These are phyloP conservation scores for Melanotaenia parkinsoni DNA, from an alignment of 2,797 vertebrate species.

Conservation along the genomic window DNA sequence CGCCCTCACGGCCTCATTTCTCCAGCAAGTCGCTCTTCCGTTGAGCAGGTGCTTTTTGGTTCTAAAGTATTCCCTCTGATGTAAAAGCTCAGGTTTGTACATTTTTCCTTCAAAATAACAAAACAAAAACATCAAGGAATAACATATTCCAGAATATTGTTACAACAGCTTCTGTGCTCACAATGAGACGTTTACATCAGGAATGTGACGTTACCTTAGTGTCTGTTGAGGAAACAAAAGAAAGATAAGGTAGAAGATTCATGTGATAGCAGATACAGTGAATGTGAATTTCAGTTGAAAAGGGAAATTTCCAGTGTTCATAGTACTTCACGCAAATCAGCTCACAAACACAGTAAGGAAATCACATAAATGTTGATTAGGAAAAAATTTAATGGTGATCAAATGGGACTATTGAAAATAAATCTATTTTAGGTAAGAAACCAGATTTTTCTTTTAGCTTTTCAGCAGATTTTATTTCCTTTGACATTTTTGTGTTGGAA, in stretches of 20 bases:
- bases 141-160: neutral
- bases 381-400: neutral
- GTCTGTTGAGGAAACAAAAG: neutral
- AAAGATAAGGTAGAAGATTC: conserved; percentile 21
- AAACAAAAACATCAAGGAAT: neutral
- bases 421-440: neutral
- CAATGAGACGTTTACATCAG: neutral
- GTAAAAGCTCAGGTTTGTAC: conserved; percentile 12
- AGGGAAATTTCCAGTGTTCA: conserved; percentile 10
- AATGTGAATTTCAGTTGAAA: conserved; percentile 25
- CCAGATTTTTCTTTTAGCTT: neutral
- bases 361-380: neutral
- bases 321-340: neutral
- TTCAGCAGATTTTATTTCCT: neutral
- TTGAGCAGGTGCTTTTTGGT: conserved; percentile 77
- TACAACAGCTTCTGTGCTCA: neutral
- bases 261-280: conserved; percentile 39
- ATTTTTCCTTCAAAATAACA: conserved; percentile 17
- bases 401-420: neutral
- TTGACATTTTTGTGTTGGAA: conserved; percentile 5
- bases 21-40: conserved; percentile 58
- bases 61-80: conserved; percentile 66
- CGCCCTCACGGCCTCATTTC: conserved; percentile 72
- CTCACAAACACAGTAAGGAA: conserved; percentile 3
- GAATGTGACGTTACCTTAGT: neutral